phyloP scores from a whole-genome alignment of 2,797 vertebrate species.

The Spinibarbus caldwelli region DNA sequence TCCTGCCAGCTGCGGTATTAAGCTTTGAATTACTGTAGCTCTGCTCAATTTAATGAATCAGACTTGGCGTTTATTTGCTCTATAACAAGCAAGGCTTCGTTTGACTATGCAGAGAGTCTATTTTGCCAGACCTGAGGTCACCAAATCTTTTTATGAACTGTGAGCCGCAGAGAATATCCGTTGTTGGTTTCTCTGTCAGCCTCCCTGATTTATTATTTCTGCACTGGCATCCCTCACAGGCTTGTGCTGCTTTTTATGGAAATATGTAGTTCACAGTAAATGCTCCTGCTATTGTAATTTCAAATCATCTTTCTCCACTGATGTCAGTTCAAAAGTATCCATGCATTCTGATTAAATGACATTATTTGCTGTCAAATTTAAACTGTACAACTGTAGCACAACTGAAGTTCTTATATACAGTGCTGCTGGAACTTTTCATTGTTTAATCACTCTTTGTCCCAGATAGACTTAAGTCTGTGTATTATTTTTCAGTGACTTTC shows the following conservation, averaged over 20 bases:
- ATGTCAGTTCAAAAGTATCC: background rate
- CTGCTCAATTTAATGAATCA: slow-evolving; percentile 54
- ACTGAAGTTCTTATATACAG: background rate
- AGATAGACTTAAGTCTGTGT: background rate
- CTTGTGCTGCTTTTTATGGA: background rate
- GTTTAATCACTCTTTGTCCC: background rate
- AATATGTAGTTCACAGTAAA: background rate
- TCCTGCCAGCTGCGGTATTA: slow-evolving; percentile 53
- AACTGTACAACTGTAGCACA: background rate
- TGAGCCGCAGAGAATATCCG: slow-evolving; percentile 1
- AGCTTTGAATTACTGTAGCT: slow-evolving; percentile 53
- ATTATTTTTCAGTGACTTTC: background rate
- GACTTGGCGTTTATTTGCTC: slow-evolving; percentile 53
- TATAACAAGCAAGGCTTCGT: slow-evolving; percentile 42
- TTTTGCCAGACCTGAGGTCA: slow-evolving; percentile 24
- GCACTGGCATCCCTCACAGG: background rate
- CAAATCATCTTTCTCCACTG: background rate
- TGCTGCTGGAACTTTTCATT: background rate
- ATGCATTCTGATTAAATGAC: background rate
- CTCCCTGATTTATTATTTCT: background rate
- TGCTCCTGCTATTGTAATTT: background rate
- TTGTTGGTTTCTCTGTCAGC: slow-evolving; percentile 21
- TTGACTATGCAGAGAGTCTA: slow-evolving; percentile 43
- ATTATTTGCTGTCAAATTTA: background rate
- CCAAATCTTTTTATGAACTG: slow-evolving; percentile 50